Evolutionary conservation across 2,113 vertebrate species (phyloP), one percentile per base, ranked within the genome.

Genomic region (Rallus limicola): DNA sequence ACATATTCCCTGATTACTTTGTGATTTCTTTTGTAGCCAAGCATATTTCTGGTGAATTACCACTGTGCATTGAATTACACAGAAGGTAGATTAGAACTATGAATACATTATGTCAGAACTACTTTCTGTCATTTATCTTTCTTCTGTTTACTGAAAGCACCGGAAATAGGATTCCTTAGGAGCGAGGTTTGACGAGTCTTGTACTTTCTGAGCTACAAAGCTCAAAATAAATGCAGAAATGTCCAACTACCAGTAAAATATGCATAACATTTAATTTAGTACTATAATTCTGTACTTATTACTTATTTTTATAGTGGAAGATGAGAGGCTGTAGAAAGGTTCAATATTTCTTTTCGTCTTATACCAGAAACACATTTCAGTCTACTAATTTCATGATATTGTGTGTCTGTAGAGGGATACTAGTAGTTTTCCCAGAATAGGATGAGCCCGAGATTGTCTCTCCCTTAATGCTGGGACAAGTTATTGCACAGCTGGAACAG

Each of bases 401-500:
- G 9, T 46, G 23, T 68, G 26, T 62, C 48, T 67, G 24, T 29
- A 53, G 24, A 65, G 36, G 83, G 88, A 56, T 20, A 52, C 14
- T 52, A 76, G 46, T 56, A 53, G 40, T 58, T 82, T 82, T 24
- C 60, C 69, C 38, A 83, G 72, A 92, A 89, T 18, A 88, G 77
- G 69, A 58, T 58, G 59, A 65, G 34, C 68, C 26, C 33, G 72
- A 67, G 74, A 44, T 74, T 92, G 53, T 88, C 44, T 83, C 38
- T 88, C 63, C 50, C 26, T 91, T 92, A 83, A 83, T 95, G 74
- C 89, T 83, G 31, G 59, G 28, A 50, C 81, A 93, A 86, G 55
- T 60, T 88, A 72, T 29, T 89, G 83, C 95, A 92, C 86, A 97
- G 85, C 96, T 96, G 92, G 74, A 91, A 91, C 70, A 90, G 88